These are phyloP conservation scores for Callospermophilus lateralis DNA, from an alignment of 2,113 vertebrate species.

Conservation along the genomic window DNA sequence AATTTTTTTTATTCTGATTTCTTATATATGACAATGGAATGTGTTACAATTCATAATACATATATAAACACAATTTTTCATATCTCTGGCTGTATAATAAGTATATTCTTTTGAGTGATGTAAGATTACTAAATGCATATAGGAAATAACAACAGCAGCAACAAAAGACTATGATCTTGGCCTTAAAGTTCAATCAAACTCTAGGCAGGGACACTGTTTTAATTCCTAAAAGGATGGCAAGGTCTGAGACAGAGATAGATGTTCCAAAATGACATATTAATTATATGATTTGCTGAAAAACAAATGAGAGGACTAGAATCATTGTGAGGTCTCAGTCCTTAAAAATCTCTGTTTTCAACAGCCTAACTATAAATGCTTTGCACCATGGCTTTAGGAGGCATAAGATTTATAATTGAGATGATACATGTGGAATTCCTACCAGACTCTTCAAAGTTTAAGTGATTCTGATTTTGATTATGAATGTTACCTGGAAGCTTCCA, in stretches of 20 bases:
- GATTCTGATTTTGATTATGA: background rate
- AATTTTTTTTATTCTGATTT: no score
- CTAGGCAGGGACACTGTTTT: background rate
- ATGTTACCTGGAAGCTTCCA: background rate
- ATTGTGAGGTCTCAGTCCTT: background rate
- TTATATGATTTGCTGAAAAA: background rate
- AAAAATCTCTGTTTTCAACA: background rate
- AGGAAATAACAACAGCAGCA: background rate
- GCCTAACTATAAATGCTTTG: background rate
- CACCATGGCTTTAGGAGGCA: background rate
- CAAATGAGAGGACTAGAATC: background rate
- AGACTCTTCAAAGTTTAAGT: fast-evolving
- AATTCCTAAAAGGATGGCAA: background rate
- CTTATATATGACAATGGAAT: no score
- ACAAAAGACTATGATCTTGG: background rate
- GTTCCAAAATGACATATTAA: background rate
- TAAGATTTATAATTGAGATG: background rate
- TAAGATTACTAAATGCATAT: background rate
- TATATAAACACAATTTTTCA: no score
- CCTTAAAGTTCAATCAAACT: background rate
- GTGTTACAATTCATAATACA: no score
- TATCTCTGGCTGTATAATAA: no score
- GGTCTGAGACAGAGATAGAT: background rate
- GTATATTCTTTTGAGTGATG: background rate
- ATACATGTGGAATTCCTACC: background rate